phyloP scores from a whole-genome alignment of 2,113 vertebrate genomes.

The Podarcis raffonei region DNA sequence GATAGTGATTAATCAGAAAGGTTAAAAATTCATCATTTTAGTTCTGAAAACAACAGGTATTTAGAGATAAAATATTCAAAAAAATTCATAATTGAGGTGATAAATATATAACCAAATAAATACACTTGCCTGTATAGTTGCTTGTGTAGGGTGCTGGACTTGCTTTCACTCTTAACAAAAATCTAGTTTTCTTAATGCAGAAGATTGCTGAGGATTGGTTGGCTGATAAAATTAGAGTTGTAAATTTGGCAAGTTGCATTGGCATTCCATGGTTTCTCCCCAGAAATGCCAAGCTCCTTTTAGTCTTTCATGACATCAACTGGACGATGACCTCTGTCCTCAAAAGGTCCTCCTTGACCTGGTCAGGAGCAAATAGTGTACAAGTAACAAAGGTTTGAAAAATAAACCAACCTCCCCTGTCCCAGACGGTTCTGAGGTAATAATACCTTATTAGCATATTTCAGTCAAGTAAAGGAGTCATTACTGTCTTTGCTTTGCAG shows the following conservation, averaged over 20 bases:
- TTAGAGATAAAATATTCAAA: background rate
- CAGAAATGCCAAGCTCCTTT: background rate
- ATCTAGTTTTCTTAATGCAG: background rate
- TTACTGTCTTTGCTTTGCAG: background rate
- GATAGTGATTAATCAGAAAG: background rate
- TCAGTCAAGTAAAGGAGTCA: background rate
- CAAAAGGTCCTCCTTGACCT: background rate
- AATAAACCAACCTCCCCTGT: background rate
- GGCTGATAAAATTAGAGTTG: background rate
- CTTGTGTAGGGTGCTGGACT: background rate
- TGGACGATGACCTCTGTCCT: background rate
- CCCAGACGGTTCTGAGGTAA: background rate
- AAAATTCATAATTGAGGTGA: background rate
- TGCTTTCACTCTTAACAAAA: background rate
- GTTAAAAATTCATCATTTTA: background rate
- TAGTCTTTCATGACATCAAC: background rate
- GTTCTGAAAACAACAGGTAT: background rate
- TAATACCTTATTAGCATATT: slow-evolving; percentile 20
- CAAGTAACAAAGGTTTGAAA: background rate
- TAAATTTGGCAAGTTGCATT: background rate
- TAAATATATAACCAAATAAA: background rate
- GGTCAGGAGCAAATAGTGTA: background rate
- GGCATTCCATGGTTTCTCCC: background rate
- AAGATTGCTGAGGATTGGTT: background rate
- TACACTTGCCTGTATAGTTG: background rate